A percentile compares a stretch with the other conserved stretches of the same genome.
phyloP scores from a whole-genome alignment of 2,888 invertebrate species.

The Cremastinae sp. region DNA sequence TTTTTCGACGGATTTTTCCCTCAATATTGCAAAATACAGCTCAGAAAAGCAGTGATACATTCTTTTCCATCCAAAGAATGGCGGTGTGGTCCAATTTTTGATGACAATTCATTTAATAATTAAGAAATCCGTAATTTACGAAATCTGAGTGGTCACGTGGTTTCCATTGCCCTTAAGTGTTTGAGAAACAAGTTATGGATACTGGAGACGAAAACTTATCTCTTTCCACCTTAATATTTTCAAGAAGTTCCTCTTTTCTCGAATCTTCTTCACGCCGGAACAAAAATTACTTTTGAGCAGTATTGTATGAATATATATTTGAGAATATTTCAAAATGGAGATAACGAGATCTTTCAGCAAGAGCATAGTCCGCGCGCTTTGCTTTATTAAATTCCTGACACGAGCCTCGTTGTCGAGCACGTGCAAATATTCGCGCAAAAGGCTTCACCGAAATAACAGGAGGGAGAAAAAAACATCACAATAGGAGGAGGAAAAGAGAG shows the following conservation, averaged over 20 bases:
- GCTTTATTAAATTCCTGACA: slow-evolving; percentile 80
- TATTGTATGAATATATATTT: slow-evolving; percentile 6
- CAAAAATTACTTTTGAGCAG: slow-evolving; percentile 10
- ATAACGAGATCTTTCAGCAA: slow-evolving; percentile 54
- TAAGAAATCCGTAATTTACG: too few species aligned
- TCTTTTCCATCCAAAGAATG: too few species aligned
- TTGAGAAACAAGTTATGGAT: neutral
- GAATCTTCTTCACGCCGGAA: neutral
- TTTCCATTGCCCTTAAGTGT: too few species aligned
- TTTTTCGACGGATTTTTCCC: too few species aligned
- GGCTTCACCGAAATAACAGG: slow-evolving; percentile 25
- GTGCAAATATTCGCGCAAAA: slow-evolving; percentile 76
- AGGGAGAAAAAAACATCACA: slow-evolving; percentile 6
- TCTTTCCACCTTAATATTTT: slow-evolving; percentile 2
- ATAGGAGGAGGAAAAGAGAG: neutral
- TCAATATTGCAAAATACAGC: too few species aligned
- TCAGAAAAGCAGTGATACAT: too few species aligned
- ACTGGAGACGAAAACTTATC: too few species aligned
- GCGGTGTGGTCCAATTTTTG: too few species aligned
- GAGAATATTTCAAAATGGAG: slow-evolving; percentile 39
- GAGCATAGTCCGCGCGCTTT: slow-evolving; percentile 61
- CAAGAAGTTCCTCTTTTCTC: neutral
- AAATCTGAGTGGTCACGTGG: too few species aligned
- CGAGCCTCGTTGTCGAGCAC: slow-evolving; percentile 71
- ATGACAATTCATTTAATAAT: too few species aligned